Percentiles rank a stretch among this genome's conserved stretches.
phyloP scores from a whole-genome alignment of 2,888 invertebrate species.

The Cephalotes varians region DNA sequence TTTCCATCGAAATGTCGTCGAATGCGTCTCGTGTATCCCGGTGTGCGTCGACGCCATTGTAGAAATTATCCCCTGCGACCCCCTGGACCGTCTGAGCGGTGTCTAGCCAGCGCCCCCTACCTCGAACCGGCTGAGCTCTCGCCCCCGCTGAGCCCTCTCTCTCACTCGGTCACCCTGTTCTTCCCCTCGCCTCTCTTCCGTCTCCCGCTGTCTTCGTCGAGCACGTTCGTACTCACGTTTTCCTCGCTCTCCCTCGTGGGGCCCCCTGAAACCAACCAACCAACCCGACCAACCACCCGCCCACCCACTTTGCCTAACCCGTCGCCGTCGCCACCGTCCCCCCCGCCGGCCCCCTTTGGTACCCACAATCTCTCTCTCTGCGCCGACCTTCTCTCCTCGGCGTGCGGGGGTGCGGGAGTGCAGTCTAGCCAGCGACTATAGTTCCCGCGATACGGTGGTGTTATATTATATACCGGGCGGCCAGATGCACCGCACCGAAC shows the following conservation, averaged over 20 bases:
- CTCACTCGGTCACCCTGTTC: slow-evolving; percentile 76
- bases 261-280: slow-evolving; percentile 45
- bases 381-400: slow-evolving; percentile 77
- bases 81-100: slow-evolving; percentile 86
- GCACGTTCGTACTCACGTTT: slow-evolving; percentile 13
- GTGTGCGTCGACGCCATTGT: slow-evolving; percentile 79
- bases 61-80: slow-evolving; percentile 80
- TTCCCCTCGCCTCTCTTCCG: slow-evolving; percentile 82
- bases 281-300: slow-evolving; percentile 75
- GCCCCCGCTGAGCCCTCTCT: slow-evolving; percentile 68
- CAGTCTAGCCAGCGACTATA: slow-evolving; percentile 83
- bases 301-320: slow-evolving; percentile 68
- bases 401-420: slow-evolving; percentile 80
- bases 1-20: slow-evolving; percentile 43
- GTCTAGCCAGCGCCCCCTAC: slow-evolving; percentile 86
- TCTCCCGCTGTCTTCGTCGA: slow-evolving; percentile 47
- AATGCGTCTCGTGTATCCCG: slow-evolving; percentile 16
- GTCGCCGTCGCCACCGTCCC: slow-evolving; percentile 63
- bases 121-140: slow-evolving; percentile 82
- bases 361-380: slow-evolving; percentile 74
- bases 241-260: slow-evolving; percentile 19
- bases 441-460: slow-evolving; percentile 74
- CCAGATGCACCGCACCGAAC: slow-evolving; percentile 50
- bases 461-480: slow-evolving; percentile 71
- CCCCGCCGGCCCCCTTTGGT: slow-evolving; percentile 73